A percentile compares a stretch with the other conserved stretches of the same genome.
These are phyloP conservation scores for Nysson spinosus DNA, from an alignment of 2,888 invertebrate genomes.

Conservation along the genomic window DNA sequence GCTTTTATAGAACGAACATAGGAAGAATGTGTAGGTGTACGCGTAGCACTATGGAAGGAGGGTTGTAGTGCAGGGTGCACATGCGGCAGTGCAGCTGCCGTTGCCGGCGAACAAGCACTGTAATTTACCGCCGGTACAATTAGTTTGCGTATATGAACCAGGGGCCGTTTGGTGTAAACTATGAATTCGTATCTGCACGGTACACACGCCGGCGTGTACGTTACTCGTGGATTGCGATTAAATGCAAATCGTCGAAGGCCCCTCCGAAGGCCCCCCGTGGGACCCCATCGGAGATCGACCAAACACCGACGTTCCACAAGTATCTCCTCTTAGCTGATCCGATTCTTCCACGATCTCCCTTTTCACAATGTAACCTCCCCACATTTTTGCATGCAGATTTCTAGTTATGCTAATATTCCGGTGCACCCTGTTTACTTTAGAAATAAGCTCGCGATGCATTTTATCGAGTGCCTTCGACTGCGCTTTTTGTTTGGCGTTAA, in stretches of 20 bases:
- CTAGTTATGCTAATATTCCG: no score
- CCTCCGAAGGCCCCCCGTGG: constrained; percentile 37
- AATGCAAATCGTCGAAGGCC: constrained; percentile 64
- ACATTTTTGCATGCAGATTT: no score
- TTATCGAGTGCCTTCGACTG: no score
- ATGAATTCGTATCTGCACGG: constrained; percentile 66
- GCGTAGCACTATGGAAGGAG: constrained; percentile 50
- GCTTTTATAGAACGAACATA: no score
- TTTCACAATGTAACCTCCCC: no score
- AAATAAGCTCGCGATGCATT: no score
- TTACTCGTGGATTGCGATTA: constrained; percentile 59
- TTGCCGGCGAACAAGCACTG: constrained; percentile 63
- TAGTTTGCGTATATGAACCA: constrained; percentile 68
- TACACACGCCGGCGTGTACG: constrained; percentile 57
- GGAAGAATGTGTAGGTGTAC: constrained; percentile 33
- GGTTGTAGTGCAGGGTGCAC: constrained; percentile 55
- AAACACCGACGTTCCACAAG: background rate
- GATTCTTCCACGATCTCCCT: no score
- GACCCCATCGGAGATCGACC: constrained; percentile 11
- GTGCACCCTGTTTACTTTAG: no score
- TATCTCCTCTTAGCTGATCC: background rate
- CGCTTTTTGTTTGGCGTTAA: no score
- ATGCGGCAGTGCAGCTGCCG: constrained; percentile 64
- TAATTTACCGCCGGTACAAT: constrained; percentile 68
- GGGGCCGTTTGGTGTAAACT: constrained; percentile 64